A percentile compares a stretch with the other conserved stretches of the same genome.
phyloP scores from a whole-genome alignment of 1,140 invertebrate genomes.

The Rhagoletis zephyria region DNA sequence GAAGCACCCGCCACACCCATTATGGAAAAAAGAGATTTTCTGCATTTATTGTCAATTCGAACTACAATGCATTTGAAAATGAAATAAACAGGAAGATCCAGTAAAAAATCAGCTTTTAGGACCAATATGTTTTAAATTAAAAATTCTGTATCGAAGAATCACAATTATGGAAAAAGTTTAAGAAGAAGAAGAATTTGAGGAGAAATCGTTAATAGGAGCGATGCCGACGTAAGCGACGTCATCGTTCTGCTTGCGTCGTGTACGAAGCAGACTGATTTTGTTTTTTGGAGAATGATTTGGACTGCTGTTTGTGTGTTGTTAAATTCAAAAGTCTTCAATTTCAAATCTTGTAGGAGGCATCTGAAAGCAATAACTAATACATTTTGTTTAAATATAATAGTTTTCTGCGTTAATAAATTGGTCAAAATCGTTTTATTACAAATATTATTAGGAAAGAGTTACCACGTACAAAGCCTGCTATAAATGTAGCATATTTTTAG shows the following conservation, averaged over 20 bases:
- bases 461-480: too few species aligned
- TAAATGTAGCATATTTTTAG: too few species aligned
- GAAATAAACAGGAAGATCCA: not conserved
- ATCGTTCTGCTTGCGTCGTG: conserved; percentile 26
- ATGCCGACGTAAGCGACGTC: conserved; percentile 32
- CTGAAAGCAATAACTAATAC: too few species aligned
- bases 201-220: conserved; percentile 27
- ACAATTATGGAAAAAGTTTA: conserved; percentile 35
- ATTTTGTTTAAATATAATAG: too few species aligned
- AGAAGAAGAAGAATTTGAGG: conserved; percentile 6
- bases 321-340: not conserved
- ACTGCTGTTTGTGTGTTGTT: not conserved
- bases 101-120: not conserved
- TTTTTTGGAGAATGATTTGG: conserved; percentile 2
- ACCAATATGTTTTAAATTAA: not conserved
- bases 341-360: too few species aligned
- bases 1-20: conserved; percentile 66
- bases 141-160: conserved; percentile 28
- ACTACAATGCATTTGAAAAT: not conserved
- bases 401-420: too few species aligned
- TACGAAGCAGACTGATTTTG: not conserved
- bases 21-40: conserved; percentile 59
- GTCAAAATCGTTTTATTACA: too few species aligned
- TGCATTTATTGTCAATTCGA: not conserved
- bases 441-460: too few species aligned